phyloP scores from a whole-genome alignment of 2,113 vertebrate genomes.

The Vulpes vulpes region DNA sequence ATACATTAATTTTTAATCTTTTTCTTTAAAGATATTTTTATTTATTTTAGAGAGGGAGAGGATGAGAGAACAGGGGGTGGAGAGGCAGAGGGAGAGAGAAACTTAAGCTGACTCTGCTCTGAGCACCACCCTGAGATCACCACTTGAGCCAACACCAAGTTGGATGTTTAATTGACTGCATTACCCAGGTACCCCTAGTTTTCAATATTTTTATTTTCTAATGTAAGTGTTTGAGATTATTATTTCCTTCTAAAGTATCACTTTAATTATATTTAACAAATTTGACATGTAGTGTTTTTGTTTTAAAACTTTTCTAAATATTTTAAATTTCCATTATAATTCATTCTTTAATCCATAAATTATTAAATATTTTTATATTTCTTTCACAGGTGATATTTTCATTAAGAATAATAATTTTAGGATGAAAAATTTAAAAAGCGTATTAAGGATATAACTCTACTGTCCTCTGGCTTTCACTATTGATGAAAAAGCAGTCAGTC shows the following conservation, averaged over 20 bases:
- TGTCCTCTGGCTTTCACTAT: background rate
- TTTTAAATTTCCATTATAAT: background rate
- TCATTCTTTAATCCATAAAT: background rate
- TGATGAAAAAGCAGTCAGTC: background rate
- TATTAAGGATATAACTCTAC: background rate
- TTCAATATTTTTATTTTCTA: slow-evolving; percentile 15
- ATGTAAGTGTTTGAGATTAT: background rate
- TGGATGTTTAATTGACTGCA: background rate
- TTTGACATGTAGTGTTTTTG: background rate
- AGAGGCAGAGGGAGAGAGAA: background rate
- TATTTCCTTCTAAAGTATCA: background rate
- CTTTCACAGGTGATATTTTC: background rate
- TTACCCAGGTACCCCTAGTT: background rate
- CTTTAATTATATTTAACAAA: slow-evolving; percentile 4
- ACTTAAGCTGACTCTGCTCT: background rate
- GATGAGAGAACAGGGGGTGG: background rate
- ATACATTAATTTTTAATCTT: background rate
- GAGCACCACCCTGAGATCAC: background rate
- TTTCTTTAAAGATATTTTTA: background rate
- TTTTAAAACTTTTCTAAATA: background rate
- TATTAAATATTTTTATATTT: background rate
- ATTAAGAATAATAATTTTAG: background rate
- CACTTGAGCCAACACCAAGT: background rate
- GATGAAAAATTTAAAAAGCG: background rate
- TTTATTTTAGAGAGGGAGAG: background rate